Percentiles rank a stretch among this genome's conserved stretches.
phyloP scores from a whole-genome alignment of 2,113 vertebrate species.

The Corythaixoides concolor region DNA sequence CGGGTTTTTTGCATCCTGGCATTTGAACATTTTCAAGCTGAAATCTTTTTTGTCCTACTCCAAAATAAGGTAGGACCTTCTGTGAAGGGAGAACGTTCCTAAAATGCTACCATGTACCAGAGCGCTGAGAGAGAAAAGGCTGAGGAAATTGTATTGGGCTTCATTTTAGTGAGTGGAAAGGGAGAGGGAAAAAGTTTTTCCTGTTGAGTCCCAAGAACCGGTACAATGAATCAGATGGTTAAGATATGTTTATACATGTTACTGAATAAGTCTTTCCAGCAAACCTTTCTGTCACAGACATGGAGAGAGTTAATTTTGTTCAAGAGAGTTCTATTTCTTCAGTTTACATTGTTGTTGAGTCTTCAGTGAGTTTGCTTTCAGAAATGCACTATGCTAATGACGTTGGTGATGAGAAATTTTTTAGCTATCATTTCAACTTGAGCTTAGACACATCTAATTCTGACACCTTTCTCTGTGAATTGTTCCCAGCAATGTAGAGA shows the following conservation, averaged over 20 bases:
- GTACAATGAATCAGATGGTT: background rate
- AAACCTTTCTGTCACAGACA: background rate
- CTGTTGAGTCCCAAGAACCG: background rate
- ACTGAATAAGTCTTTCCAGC: background rate
- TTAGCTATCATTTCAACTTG: background rate
- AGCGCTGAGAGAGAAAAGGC: background rate
- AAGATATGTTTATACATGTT: background rate
- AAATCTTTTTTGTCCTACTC: background rate
- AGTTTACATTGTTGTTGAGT: background rate
- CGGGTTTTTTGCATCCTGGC: background rate
- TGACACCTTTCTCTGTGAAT: slow-evolving; percentile 13
- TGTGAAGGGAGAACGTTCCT: background rate
- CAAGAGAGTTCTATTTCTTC: background rate
- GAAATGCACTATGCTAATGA: background rate
- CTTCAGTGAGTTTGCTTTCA: slow-evolving; percentile 1
- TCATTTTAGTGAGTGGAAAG: background rate
- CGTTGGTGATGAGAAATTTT: background rate
- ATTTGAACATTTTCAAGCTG: background rate
- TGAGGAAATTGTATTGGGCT: background rate
- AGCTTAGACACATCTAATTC: background rate
- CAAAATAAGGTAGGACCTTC: background rate
- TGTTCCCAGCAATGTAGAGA: background rate
- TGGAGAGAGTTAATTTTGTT: background rate
- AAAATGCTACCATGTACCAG: background rate
- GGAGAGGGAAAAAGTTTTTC: background rate